These are phyloP conservation scores for Leptopilina syphax DNA, from an alignment of 2,888 invertebrate species.

Conservation along the genomic window DNA sequence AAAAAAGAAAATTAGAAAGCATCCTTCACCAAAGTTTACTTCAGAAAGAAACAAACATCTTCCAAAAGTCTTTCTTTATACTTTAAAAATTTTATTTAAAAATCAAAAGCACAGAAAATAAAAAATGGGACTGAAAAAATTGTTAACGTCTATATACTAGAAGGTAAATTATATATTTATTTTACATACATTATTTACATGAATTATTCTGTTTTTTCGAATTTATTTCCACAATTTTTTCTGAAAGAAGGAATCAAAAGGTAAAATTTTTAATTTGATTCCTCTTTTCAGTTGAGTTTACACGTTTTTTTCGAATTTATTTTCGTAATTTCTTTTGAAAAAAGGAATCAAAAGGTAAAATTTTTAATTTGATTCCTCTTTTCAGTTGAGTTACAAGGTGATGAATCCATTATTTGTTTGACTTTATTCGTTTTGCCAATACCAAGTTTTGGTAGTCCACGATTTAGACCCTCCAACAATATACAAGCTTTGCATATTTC, in stretches of 20 bases:
- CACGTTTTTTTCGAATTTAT: too few relatives aligned
- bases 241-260: conserved; percentile 48
- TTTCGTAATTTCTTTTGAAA: neutral
- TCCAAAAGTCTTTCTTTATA: too few relatives aligned
- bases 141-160: neutral
- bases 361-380: conserved; percentile 44
- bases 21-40: neutral
- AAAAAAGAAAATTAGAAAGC: neutral
- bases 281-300: conserved; percentile 40
- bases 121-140: too few relatives aligned
- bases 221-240: neutral
- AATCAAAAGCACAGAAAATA: too few relatives aligned
- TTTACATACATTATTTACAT: conserved; percentile 43
- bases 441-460: conserved; percentile 93
- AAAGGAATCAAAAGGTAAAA: conserved; percentile 52
- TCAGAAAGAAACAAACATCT: neutral
- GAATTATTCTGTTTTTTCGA: too few relatives aligned
- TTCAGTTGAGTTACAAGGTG: conserved; percentile 46
- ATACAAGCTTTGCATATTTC: conserved; percentile 97
- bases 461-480: conserved; percentile 95
- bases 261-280: conserved; percentile 49
- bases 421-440: conserved; percentile 92
- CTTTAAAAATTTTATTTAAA: too few relatives aligned
- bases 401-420: conserved; percentile 61
- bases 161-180: conserved; percentile 32